phyloP scores from a whole-genome alignment of 2,113 vertebrate species.

The Lethenteron reissneri region DNA sequence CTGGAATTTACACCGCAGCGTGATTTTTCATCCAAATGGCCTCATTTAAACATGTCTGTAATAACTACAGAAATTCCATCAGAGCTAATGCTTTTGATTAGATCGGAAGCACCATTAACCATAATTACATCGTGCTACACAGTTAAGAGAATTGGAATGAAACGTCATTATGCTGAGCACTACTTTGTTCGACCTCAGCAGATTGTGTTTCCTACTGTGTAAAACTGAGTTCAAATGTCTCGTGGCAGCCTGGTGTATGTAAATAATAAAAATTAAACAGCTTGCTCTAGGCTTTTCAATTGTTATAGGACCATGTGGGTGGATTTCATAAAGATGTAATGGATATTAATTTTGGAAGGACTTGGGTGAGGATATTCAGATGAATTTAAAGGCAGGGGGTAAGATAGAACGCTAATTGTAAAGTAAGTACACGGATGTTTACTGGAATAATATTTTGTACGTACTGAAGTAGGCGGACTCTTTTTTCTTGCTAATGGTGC shows the following conservation, averaged over 20 bases:
- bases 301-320: neutral
- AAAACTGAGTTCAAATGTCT: neutral
- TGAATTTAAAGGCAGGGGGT: neutral
- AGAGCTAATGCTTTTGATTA: slow-evolving; percentile 4
- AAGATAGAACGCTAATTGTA: neutral
- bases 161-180: slow-evolving; percentile 5
- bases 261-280: too few species aligned
- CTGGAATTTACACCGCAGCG: slow-evolving; percentile 5
- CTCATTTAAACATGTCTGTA: slow-evolving; percentile 7
- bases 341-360: neutral
- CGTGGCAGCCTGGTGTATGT: neutral
- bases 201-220: slow-evolving; percentile 1
- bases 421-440: too few species aligned
- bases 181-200: slow-evolving; percentile 1
- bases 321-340: neutral
- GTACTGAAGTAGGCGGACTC: too few species aligned
- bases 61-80: slow-evolving; percentile 6
- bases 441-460: too few species aligned
- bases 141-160: slow-evolving; percentile 7
- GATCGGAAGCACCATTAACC: slow-evolving; percentile 5
- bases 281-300: too few species aligned
- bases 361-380: neutral
- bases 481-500: too few species aligned
- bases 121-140: slow-evolving; percentile 6
- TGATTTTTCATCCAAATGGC: slow-evolving; percentile 5